A percentile compares a stretch with the other conserved stretches of the same genome.
Evolutionary conservation across 2,113 vertebrate genomes (phyloP).

Genomic region (Rhabdornis inornatus): DNA sequence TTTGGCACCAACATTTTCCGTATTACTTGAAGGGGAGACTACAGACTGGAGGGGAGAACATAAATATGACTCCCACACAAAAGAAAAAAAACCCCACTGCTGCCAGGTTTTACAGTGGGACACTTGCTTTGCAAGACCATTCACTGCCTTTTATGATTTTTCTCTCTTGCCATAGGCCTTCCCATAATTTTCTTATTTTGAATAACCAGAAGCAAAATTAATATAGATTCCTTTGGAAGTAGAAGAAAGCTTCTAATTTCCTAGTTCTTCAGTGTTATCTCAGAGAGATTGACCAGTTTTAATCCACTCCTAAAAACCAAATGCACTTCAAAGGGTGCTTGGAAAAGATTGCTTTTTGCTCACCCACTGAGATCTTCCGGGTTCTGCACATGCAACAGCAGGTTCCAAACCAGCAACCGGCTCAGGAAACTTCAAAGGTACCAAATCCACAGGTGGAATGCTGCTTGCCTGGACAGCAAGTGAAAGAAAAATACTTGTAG

Average conservation of each 20-base stretch:
- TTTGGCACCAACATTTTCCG: constrained; percentile 37
- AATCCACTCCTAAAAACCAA: background rate
- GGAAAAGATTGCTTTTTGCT: background rate
- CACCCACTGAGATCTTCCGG: background rate
- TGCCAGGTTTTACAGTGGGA: background rate
- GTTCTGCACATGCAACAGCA: background rate
- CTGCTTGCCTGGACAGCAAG: background rate
- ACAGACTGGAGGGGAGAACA: background rate
- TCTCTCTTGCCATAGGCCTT: background rate
- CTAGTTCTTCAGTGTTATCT: background rate
- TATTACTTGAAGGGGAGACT: background rate
- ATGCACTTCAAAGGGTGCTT: background rate
- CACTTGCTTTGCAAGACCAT: background rate
- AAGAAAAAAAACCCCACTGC: background rate
- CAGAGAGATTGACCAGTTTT: background rate
- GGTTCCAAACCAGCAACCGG: background rate
- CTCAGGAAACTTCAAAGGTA: background rate
- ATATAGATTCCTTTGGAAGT: background rate
- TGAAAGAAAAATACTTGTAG: background rate
- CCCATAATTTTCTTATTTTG: background rate
- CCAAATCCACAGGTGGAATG: background rate
- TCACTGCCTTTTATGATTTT: background rate
- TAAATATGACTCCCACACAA: background rate
- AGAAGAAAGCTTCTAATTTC: background rate
- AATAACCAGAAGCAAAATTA: background rate